Conservation (phyloP, 2,797 vertebrate genomes). For the Paedocypris micromegethes region DNA sequence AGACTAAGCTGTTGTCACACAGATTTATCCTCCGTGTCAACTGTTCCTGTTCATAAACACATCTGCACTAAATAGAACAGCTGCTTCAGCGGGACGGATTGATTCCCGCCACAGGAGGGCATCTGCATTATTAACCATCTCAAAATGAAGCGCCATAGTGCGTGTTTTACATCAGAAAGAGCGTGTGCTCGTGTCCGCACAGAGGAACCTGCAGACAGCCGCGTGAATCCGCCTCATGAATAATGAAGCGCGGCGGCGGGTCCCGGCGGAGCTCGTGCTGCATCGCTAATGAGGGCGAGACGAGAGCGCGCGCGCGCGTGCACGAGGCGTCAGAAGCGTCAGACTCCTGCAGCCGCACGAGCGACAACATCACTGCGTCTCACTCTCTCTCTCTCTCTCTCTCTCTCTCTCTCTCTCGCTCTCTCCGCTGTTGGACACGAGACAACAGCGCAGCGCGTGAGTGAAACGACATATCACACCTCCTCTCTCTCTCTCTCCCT, state of each 20-base stretch:
- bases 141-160: constrained; percentile 44
- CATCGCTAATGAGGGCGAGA: constrained; percentile 76
- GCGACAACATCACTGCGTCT: neutral
- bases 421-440: constrained; percentile 14
- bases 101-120: constrained; percentile 24
- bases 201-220: constrained; percentile 47
- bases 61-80: constrained; percentile 28
- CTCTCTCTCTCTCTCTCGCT: too few species aligned
- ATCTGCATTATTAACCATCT: constrained; percentile 48
- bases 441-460: constrained; percentile 15
- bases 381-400: too few species aligned
- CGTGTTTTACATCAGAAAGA: constrained; percentile 37
- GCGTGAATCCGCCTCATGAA: constrained; percentile 78
- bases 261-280: constrained; percentile 78
- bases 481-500: too few species aligned
- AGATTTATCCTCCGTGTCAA: neutral
- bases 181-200: constrained; percentile 19
- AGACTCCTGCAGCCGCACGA: constrained; percentile 26
- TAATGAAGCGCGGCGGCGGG: constrained; percentile 81
- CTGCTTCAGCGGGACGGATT: constrained; percentile 29
- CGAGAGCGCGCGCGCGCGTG: constrained; percentile 54
- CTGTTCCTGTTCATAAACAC: neutral
- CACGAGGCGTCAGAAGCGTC: constrained; percentile 51
- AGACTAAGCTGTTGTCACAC: neutral
- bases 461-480: constrained; percentile 18